These are phyloP conservation scores for Monopis laevigella DNA, from an alignment of 2,888 invertebrate species.

Conservation along the genomic window DNA sequence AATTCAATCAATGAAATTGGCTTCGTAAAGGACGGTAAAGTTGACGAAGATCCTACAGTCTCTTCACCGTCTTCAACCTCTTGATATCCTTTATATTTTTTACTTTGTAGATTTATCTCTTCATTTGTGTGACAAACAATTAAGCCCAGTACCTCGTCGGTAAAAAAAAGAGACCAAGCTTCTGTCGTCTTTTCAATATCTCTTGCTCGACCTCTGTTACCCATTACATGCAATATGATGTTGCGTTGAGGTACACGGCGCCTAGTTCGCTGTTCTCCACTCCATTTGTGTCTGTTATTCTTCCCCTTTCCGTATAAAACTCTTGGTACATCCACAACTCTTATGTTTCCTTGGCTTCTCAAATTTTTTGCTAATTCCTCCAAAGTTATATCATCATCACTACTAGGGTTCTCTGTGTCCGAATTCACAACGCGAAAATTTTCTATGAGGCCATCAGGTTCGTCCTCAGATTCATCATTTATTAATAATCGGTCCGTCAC, in stretches of 20 bases:
- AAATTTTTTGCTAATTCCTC: conserved; percentile 3
- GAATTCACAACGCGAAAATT: conserved; percentile 7
- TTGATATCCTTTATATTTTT: conserved; percentile 9
- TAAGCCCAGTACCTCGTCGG: not conserved
- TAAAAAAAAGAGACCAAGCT: conserved; percentile 2
- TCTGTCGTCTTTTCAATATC: not conserved
- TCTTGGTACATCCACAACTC: not conserved
- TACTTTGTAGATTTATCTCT: not conserved
- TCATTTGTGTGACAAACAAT: conserved; percentile 7
- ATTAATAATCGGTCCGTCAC: too few relatives aligned
- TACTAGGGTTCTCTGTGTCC: not conserved
- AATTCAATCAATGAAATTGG: conserved; percentile 14
- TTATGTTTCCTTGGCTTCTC: not conserved
- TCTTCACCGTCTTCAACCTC: conserved; percentile 8
- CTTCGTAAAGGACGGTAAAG: conserved; percentile 1
- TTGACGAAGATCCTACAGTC: not conserved
- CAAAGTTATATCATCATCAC: conserved; percentile 2
- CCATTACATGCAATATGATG: conserved; percentile 9
- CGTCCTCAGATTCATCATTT: conserved; percentile 5
- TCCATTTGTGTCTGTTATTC: conserved; percentile 8
- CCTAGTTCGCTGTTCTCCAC: conserved; percentile 1
- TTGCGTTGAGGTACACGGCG: conserved; percentile 8
- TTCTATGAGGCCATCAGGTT: conserved; percentile 7
- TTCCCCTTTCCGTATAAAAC: conserved; percentile 4
- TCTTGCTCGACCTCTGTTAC: conserved; percentile 12